These are phyloP conservation scores for Sweltsa coloradensis DNA, from an alignment of 1,140 invertebrate species.

Conservation along the genomic window DNA sequence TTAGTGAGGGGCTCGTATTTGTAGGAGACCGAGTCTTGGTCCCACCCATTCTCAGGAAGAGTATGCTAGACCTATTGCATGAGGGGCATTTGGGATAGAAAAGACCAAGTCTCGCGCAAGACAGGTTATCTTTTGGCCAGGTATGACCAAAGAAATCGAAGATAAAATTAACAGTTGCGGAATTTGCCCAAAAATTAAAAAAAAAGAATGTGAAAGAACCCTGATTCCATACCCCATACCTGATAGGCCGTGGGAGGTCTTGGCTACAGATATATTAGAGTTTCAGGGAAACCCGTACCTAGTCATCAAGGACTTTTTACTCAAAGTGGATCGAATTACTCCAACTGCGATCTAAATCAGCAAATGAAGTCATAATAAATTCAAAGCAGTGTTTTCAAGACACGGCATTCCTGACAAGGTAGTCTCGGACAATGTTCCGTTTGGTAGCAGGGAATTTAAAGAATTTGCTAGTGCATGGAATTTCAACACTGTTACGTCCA, in stretches of 20 bases:
- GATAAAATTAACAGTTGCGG: slow-evolving; percentile 27
- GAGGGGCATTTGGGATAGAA: slow-evolving; percentile 18
- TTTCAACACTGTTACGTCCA: slow-evolving; percentile 26
- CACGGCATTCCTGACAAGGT: too few species aligned
- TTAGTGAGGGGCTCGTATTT: too few species aligned
- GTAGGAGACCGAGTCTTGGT: too few species aligned
- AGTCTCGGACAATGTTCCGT: slow-evolving; percentile 9
- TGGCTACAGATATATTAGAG: slow-evolving; percentile 24
- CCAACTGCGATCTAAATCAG: too few species aligned
- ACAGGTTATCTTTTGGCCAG: slow-evolving; percentile 19
- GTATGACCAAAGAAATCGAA: slow-evolving; percentile 29
- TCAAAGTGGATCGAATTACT: too few species aligned
- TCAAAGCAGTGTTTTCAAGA: too few species aligned
- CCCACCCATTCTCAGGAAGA: too few species aligned
- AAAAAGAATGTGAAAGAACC: too few species aligned
- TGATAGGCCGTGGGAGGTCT: slow-evolving; percentile 20
- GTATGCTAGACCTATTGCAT: too few species aligned
- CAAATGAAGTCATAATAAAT: too few species aligned
- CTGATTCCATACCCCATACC: too few species aligned
- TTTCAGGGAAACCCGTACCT: slow-evolving; percentile 1
- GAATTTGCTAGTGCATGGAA: slow-evolving; percentile 26
- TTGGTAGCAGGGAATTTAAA: slow-evolving; percentile 21
- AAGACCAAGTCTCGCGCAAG: slow-evolving; percentile 16
- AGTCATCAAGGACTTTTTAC: not conserved
- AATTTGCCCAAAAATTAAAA: slow-evolving; percentile 25